A percentile compares a stretch with the other conserved stretches of the same genome.
phyloP scores from a whole-genome alignment of 2,888 invertebrate genomes.

The Dioctria linearis region DNA sequence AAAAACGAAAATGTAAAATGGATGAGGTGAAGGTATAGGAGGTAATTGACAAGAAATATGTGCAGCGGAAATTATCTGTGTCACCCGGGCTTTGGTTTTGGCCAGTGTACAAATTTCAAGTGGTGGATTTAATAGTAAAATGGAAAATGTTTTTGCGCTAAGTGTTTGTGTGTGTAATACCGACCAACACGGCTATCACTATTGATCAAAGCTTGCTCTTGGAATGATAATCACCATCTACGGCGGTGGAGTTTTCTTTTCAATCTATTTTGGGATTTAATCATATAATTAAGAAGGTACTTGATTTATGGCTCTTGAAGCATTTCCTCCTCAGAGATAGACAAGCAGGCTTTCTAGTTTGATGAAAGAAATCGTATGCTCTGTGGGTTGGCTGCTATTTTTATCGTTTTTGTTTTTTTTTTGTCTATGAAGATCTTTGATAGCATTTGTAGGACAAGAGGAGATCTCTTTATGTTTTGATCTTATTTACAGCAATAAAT shows the following conservation, averaged over 20 bases:
- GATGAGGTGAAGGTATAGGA: background rate
- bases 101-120: slow-evolving; percentile 30
- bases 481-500: background rate
- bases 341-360: background rate
- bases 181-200: background rate
- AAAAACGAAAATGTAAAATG: background rate
- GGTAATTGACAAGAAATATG: slow-evolving; percentile 33
- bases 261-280: slow-evolving; percentile 51
- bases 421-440: background rate
- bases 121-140: slow-evolving; percentile 26
- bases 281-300: slow-evolving; percentile 48
- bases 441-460: slow-evolving; percentile 10
- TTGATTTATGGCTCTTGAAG: slow-evolving; percentile 8
- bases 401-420: background rate
- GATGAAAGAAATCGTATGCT: background rate
- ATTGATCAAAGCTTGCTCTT: slow-evolving; percentile 22
- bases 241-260: slow-evolving; percentile 41
- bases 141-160: slow-evolving; percentile 20
- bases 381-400: slow-evolving; percentile 19
- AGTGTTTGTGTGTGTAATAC: slow-evolving; percentile 10
- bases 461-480: background rate
- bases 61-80: slow-evolving; percentile 41
- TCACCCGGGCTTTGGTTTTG: slow-evolving; percentile 5
- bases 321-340: background rate
- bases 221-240: slow-evolving; percentile 29